phyloP scores from a whole-genome alignment of 1,140 invertebrate species.

The Ceratina japonica region DNA sequence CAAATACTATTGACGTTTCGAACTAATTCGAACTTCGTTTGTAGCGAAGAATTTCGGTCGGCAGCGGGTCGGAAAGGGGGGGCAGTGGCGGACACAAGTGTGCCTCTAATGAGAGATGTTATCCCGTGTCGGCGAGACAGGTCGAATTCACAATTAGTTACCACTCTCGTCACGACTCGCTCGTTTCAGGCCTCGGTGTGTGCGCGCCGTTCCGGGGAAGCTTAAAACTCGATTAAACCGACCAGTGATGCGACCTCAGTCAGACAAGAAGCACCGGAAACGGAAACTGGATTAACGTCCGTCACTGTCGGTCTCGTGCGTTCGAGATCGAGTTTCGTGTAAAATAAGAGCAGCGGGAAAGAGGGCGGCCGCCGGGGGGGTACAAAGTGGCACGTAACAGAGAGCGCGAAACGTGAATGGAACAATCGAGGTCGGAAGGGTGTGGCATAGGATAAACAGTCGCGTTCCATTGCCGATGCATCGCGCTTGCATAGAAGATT shows the following conservation, averaged over 20 bases:
- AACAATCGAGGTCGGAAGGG: conserved; percentile 7
- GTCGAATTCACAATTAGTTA: conserved; percentile 22
- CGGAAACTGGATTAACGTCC: conserved; percentile 17
- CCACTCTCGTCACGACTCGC: conserved; percentile 35
- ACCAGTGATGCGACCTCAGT: conserved; percentile 11
- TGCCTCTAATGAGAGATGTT: conserved; percentile 20
- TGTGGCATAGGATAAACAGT: conserved; percentile 22
- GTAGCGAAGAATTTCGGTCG: too few species aligned
- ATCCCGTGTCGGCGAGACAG: not conserved
- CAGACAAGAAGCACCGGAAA: conserved; percentile 19
- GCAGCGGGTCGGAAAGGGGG: too few species aligned
- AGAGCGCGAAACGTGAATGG: not conserved
- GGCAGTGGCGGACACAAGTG: not conserved
- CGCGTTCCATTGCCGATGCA: not conserved
- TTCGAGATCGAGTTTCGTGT: not conserved
- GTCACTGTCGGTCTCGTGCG: not conserved
- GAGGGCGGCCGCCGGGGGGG: too few species aligned
- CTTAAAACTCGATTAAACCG: conserved; percentile 46
- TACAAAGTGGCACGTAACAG: not conserved
- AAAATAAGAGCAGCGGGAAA: not conserved
- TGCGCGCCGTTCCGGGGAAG: not conserved
- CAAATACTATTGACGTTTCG: too few species aligned
- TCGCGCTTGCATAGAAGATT: not conserved
- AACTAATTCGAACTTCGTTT: too few species aligned
- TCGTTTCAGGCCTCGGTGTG: not conserved